Conservation (phyloP, 2,888 invertebrate species). For the Hyalella azteca region DNA sequence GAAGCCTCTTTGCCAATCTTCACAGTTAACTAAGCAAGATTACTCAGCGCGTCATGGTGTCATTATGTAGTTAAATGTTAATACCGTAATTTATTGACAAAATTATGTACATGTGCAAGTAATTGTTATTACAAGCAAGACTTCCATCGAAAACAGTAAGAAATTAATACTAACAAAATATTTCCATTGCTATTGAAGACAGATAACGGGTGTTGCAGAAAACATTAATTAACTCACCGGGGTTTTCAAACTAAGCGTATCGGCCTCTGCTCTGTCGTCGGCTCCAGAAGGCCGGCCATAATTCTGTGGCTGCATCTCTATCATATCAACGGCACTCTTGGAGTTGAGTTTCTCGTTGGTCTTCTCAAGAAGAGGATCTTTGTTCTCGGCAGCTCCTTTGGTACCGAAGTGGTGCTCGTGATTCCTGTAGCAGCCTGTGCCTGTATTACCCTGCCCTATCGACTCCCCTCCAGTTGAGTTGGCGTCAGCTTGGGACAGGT, state of each 20-base stretch:
- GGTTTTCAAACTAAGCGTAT: conserved; percentile 31
- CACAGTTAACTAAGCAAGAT: no score
- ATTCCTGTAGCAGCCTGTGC: conserved; percentile 64
- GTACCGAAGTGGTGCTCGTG: conserved; percentile 62
- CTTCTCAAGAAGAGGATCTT: conserved; percentile 27
- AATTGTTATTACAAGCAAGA: no score
- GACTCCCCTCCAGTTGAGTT: conserved; percentile 63
- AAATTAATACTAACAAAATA: no score
- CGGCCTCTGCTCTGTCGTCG: background rate
- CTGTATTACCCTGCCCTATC: conserved; percentile 61
- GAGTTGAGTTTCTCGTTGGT: conserved; percentile 23
- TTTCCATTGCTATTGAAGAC: no score
- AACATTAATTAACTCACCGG: conserved; percentile 22
- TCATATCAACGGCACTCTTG: background rate
- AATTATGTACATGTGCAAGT: no score
- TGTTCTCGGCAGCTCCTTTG: conserved; percentile 30
- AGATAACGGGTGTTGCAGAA: no score
- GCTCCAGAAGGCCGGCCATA: background rate
- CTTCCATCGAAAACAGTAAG: no score
- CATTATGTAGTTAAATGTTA: no score
- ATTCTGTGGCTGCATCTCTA: conserved; percentile 18
- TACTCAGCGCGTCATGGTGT: no score
- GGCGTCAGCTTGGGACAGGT: conserved; percentile 80
- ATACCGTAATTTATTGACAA: no score
- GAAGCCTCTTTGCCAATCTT: no score